Conservation (phyloP, 2,113 vertebrate species). For the Procavia capensis region DNA sequence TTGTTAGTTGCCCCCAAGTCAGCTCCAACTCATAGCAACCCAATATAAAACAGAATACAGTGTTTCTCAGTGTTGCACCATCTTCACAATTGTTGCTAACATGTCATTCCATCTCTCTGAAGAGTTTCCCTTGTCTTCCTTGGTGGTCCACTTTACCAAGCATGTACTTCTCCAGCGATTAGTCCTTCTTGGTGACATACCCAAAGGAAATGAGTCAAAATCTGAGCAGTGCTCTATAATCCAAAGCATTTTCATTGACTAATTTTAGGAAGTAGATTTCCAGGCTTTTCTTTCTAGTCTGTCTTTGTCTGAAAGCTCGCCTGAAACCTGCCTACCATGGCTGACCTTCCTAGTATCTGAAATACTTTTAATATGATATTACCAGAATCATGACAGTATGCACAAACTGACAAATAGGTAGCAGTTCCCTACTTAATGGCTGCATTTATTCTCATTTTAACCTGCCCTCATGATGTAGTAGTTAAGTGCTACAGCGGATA, state of each 20-base stretch:
- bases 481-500: too few relatives aligned
- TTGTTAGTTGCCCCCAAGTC: not conserved
- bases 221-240: too few relatives aligned
- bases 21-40: not conserved
- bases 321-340: not conserved
- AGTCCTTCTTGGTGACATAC: too few relatives aligned
- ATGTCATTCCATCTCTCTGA: not conserved
- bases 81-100: not conserved
- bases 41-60: not conserved
- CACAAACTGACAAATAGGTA: not conserved
- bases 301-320: not conserved
- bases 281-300: not conserved
- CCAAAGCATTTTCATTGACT: not conserved
- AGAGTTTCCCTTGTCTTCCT: not conserved
- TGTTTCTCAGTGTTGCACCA: not conserved
- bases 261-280: not conserved
- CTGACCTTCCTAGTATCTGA: not conserved
- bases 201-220: too few relatives aligned
- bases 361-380: not conserved
- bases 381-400: not conserved
- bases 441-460: not conserved
- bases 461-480: too few relatives aligned
- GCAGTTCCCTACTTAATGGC: not conserved
- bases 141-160: not conserved
- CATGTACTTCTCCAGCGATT: not conserved